Conservation (phyloP, 2,113 vertebrate species). For the Amphiprion percula region DNA sequence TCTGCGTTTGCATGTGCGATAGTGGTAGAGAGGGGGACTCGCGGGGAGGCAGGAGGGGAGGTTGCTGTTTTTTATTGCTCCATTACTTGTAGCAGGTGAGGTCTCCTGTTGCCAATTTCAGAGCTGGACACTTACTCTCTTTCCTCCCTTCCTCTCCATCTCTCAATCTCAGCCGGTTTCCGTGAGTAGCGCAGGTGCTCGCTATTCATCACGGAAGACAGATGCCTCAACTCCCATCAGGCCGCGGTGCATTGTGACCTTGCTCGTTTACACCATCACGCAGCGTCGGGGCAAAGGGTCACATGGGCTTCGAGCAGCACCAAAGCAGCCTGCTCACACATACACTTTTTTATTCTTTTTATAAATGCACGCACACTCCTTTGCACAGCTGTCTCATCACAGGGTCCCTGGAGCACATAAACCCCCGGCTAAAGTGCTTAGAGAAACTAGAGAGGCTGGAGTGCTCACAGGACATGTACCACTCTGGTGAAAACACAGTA, state of each 20-base stretch:
- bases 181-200: conserved; percentile 82
- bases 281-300: conserved; percentile 60
- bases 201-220: conserved; percentile 83
- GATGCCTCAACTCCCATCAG: conserved; percentile 84
- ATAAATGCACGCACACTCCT: conserved; percentile 35
- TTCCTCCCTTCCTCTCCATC: conserved; percentile 57
- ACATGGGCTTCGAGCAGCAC: conserved; percentile 46
- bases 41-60: conserved; percentile 34
- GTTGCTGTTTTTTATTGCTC: conserved; percentile 67
- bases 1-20: conserved; percentile 24
- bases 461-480: conserved; percentile 59
- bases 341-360: conserved; percentile 4
- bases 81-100: conserved; percentile 81
- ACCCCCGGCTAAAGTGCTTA: conserved; percentile 55
- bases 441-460: conserved; percentile 51
- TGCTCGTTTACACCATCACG: conserved; percentile 68
- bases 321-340: conserved; percentile 22
- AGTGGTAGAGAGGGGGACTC: conserved; percentile 1
- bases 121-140: conserved; percentile 67
- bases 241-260: conserved; percentile 64
- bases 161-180: conserved; percentile 61
- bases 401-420: conserved; percentile 60
- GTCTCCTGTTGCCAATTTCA: conserved; percentile 81
- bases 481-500: conserved; percentile 56
- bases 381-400: conserved; percentile 67